Percentiles rank a stretch among this genome's conserved stretches.
Evolutionary conservation across 2,113 vertebrate species (phyloP).

Genomic region (Austrofundulus limnaeus): DNA sequence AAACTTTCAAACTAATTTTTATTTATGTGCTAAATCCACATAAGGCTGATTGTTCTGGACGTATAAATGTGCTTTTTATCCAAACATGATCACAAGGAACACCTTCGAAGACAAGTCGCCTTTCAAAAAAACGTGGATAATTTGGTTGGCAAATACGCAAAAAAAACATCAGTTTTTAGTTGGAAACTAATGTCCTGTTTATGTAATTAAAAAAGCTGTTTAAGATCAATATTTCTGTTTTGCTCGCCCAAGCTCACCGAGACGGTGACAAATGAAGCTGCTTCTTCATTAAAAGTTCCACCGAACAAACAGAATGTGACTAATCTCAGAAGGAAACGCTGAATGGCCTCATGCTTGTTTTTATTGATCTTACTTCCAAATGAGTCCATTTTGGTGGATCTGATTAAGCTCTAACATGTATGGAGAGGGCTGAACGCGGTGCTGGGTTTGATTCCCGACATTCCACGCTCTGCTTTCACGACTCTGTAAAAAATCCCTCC

Average conservation of each 20-base stretch:
- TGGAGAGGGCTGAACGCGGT: slow-evolving; percentile 18
- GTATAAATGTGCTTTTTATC: too few relatives aligned
- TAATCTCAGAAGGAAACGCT: not conserved
- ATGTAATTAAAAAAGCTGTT: too few relatives aligned
- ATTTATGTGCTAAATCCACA: too few relatives aligned
- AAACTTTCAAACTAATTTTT: too few relatives aligned
- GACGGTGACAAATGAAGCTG: not conserved
- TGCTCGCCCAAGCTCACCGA: too few relatives aligned
- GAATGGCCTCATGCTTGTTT: not conserved
- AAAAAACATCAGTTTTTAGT: too few relatives aligned
- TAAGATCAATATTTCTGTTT: too few relatives aligned
- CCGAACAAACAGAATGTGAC: not conserved
- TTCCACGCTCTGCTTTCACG: slow-evolving; percentile 14
- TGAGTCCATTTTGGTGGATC: slow-evolving; percentile 24
- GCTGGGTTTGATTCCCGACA: slow-evolving; percentile 11
- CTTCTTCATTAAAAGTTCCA: not conserved
- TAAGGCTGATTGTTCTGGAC: not conserved
- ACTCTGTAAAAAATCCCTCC: slow-evolving; percentile 35
- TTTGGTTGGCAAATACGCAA: not conserved
- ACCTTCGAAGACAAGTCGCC: too few relatives aligned
- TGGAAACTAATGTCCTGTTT: too few relatives aligned
- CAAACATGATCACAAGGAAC: too few relatives aligned
- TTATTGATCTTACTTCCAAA: not conserved
- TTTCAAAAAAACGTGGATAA: too few relatives aligned
- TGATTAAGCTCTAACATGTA: not conserved